phyloP scores from a whole-genome alignment of 2,797 vertebrate species.

The Tragopan temminckii region DNA sequence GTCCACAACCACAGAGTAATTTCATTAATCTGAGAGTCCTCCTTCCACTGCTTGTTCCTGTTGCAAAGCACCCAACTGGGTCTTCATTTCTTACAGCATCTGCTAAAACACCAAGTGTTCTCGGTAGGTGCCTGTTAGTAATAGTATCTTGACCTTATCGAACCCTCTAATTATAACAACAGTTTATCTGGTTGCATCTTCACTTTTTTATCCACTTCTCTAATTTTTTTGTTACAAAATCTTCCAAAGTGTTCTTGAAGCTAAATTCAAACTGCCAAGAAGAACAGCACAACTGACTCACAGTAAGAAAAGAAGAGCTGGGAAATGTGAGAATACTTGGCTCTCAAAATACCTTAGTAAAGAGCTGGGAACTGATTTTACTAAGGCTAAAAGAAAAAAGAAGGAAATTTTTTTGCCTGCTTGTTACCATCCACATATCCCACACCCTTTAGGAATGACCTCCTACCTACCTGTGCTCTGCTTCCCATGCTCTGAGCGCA shows the following conservation, averaged over 20 bases:
- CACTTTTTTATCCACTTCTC: neutral
- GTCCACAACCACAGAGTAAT: neutral
- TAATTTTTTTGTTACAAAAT: neutral
- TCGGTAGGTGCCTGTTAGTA: neutral
- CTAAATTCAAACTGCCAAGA: neutral
- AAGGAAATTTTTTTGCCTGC: neutral
- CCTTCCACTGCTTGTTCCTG: neutral
- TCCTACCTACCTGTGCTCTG: neutral
- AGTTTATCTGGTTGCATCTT: neutral
- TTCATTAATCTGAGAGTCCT: neutral
- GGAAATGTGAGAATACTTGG: neutral
- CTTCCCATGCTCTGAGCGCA: rapidly evolving
- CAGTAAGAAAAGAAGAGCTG: rapidly evolving
- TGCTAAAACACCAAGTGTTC: neutral
- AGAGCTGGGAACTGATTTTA: neutral
- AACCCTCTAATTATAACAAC: neutral
- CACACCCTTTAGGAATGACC: neutral
- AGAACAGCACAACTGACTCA: neutral
- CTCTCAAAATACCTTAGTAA: neutral
- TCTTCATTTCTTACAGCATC: neutral
- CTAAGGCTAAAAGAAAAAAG: neutral
- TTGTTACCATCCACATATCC: neutral
- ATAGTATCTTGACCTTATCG: neutral
- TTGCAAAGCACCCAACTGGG: neutral
- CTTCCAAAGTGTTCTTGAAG: neutral